Conservation (phyloP, 2,113 vertebrate species). For the Leucopsar rothschildi region DNA sequence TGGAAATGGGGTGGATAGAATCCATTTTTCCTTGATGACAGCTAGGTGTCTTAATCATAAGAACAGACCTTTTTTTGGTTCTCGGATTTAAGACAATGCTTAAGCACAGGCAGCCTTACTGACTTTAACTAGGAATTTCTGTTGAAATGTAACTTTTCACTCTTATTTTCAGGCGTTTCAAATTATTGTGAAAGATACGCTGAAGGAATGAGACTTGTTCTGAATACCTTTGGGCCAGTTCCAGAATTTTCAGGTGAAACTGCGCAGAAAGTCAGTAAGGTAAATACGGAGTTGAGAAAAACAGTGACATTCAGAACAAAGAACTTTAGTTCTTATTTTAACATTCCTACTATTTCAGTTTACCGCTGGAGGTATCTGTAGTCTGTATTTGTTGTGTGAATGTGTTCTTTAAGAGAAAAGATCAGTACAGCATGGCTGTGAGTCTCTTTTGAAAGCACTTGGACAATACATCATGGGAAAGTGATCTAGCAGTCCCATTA, state of each 20-base stretch:
- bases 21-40: background rate
- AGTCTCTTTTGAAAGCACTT: background rate
- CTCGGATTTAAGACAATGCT: background rate
- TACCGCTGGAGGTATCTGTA: background rate
- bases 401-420: background rate
- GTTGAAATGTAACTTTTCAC: background rate
- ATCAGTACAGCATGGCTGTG: background rate
- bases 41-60: background rate
- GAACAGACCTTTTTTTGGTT: background rate
- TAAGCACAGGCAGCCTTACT: background rate
- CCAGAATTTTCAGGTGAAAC: slow-evolving; percentile 84
- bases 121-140: background rate
- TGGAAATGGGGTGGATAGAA: background rate
- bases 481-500: background rate
- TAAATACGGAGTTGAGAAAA: slow-evolving; percentile 23
- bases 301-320: background rate
- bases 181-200: slow-evolving; percentile 87
- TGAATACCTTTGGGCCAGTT: slow-evolving; percentile 84
- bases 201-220: slow-evolving; percentile 78
- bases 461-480: background rate
- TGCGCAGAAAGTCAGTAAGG: slow-evolving; percentile 76
- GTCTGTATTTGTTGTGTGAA: background rate
- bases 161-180: slow-evolving; percentile 77
- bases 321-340: background rate
- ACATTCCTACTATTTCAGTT: background rate